These are phyloP conservation scores for Pangasianodon gigas DNA, from an alignment of 2,113 vertebrate species.

Conservation along the genomic window DNA sequence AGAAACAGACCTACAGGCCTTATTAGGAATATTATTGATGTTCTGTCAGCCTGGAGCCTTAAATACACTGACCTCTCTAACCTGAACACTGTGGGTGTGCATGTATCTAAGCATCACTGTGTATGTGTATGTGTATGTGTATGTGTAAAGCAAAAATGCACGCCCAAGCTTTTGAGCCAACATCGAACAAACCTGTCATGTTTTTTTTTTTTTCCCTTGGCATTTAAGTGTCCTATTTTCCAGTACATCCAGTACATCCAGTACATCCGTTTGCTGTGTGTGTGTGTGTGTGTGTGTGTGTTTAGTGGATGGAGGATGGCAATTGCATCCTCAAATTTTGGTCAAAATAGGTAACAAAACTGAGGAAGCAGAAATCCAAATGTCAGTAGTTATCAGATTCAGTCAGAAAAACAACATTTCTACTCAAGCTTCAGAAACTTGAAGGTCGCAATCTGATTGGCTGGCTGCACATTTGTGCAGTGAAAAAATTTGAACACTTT, in stretches of 20 bases:
- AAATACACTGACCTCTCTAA: conserved; percentile 48
- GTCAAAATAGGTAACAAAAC: background rate
- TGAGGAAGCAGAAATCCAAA: background rate
- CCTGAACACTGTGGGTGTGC: conserved; percentile 21
- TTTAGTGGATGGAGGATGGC: background rate
- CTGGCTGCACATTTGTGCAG: background rate
- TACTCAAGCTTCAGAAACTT: background rate
- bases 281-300: background rate
- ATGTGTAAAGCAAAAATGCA: background rate
- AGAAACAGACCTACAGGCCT: conserved; percentile 28
- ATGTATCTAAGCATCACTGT: background rate
- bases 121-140: conserved; percentile 15
- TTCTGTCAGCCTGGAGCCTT: conserved; percentile 46
- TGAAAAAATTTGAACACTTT: background rate
- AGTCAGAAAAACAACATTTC: background rate
- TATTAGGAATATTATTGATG: conserved; percentile 53
- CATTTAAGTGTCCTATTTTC: conserved; percentile 39
- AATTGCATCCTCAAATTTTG: background rate
- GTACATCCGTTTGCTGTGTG: background rate
- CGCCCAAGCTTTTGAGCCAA: background rate
- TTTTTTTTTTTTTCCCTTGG: conserved; percentile 7
- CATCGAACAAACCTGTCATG: conserved; percentile 3
- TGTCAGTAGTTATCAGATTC: background rate
- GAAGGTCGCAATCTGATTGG: background rate
- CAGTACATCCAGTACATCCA: background rate